Evolutionary conservation across 2,888 invertebrate genomes (phyloP).

Genomic region (Eretmocerus hayati): DNA sequence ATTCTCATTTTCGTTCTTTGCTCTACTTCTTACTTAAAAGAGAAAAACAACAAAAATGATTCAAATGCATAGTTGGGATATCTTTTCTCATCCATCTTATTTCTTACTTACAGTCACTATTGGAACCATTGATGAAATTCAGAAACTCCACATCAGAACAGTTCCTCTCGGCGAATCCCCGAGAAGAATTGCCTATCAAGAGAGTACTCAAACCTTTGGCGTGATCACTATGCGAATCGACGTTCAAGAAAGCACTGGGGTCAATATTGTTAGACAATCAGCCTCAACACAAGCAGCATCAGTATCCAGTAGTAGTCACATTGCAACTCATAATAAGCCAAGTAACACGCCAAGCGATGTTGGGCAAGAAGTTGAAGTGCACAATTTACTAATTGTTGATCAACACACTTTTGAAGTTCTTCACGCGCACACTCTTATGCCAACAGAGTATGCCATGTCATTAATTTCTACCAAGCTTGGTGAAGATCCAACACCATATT

Average conservation of each 20-base stretch:
- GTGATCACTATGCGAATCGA: slow-evolving; percentile 87
- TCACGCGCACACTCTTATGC: slow-evolving; percentile 88
- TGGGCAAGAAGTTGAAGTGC: slow-evolving; percentile 84
- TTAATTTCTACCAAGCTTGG: slow-evolving; percentile 85
- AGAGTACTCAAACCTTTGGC: slow-evolving; percentile 87
- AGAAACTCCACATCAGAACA: slow-evolving; percentile 93
- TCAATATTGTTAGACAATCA: slow-evolving; percentile 56
- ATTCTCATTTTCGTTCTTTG: not conserved
- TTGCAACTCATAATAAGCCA: slow-evolving; percentile 44
- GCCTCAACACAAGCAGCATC: slow-evolving; percentile 73
- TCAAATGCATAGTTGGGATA: too few species aligned
- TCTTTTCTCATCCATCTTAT: not conserved
- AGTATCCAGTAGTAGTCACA: slow-evolving; percentile 52
- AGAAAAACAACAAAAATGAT: too few species aligned
- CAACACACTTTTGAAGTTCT: slow-evolving; percentile 96
- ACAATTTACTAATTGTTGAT: slow-evolving; percentile 85
- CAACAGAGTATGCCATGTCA: slow-evolving; percentile 85
- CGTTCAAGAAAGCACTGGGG: slow-evolving; percentile 69
- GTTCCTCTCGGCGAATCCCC: slow-evolving; percentile 94
- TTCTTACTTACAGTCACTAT: slow-evolving; percentile 60
- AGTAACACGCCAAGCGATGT: slow-evolving; percentile 49
- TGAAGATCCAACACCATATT: slow-evolving; percentile 87
- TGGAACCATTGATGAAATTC: slow-evolving; percentile 97
- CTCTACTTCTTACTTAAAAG: too few species aligned
- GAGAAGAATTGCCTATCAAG: slow-evolving; percentile 90